phyloP scores from a whole-genome alignment of 2,113 vertebrate genomes.

The Tauraco erythrolophus region DNA sequence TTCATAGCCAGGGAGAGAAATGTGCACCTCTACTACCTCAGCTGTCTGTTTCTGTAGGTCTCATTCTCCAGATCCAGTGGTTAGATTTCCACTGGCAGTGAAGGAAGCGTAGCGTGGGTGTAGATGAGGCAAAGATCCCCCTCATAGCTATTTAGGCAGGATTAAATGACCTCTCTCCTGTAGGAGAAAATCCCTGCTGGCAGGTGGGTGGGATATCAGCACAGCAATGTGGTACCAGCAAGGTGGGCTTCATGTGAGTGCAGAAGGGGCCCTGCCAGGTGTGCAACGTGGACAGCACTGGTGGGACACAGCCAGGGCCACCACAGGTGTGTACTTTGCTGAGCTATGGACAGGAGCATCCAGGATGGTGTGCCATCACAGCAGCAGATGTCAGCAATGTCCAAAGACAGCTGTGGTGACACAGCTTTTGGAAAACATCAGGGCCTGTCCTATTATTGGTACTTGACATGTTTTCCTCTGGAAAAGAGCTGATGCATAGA shows the following conservation, averaged over 20 bases:
- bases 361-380: neutral
- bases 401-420: neutral
- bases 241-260: neutral
- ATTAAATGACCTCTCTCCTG: neutral
- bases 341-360: neutral
- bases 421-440: neutral
- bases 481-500: neutral
- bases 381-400: neutral
- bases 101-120: neutral
- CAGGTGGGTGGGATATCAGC: neutral
- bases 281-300: fast-evolving
- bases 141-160: neutral
- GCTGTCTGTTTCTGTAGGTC: neutral
- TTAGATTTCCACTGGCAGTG: neutral
- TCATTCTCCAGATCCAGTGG: neutral
- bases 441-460: neutral
- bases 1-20: neutral
- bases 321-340: neutral
- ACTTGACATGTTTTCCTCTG: neutral
- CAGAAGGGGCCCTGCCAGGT: neutral
- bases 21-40: neutral
- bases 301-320: neutral
- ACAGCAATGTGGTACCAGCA: neutral
- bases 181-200: neutral
- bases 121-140: neutral